phyloP scores from a whole-genome alignment of 2,888 invertebrate species.

The Erpobdella octoculata region DNA sequence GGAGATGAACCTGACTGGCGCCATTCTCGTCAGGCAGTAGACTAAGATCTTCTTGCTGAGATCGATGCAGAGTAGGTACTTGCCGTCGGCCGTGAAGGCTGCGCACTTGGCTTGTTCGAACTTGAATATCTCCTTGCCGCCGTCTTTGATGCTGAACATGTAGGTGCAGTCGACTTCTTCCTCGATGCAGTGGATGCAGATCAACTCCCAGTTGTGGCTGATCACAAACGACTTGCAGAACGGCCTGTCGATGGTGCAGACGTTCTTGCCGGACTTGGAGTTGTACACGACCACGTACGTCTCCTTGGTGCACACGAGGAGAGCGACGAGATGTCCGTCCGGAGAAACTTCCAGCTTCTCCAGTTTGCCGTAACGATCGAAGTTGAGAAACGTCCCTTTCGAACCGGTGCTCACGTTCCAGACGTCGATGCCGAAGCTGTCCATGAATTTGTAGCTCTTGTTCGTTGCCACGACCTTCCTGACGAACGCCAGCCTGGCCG shows the following conservation, averaged over 20 bases:
- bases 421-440: slow-evolving; percentile 42
- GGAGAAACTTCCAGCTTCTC: slow-evolving; percentile 36
- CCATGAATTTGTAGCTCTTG: slow-evolving; percentile 40
- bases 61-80: slow-evolving; percentile 31
- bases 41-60: slow-evolving; percentile 23
- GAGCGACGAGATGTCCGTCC: slow-evolving; percentile 33
- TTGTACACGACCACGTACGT: slow-evolving; percentile 34
- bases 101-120: slow-evolving; percentile 29
- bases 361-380: slow-evolving; percentile 37
- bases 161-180: slow-evolving; percentile 19
- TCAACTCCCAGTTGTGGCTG: slow-evolving; percentile 30
- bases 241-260: slow-evolving; percentile 24
- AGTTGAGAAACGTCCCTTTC: slow-evolving; percentile 34
- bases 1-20: slow-evolving; percentile 9
- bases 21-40: slow-evolving; percentile 30
- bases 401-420: slow-evolving; percentile 38
- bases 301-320: slow-evolving; percentile 34
- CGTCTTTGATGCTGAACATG: slow-evolving; percentile 26
- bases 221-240: slow-evolving; percentile 31
- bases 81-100: slow-evolving; percentile 33
- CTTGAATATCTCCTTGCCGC: slow-evolving; percentile 26
- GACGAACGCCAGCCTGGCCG: slow-evolving; percentile 32
- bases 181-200: slow-evolving; percentile 27
- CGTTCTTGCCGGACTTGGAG: slow-evolving; percentile 27
- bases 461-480: slow-evolving; percentile 35